phyloP scores from a whole-genome alignment of 1,140 invertebrate genomes.

The Zaprionus taronus region DNA sequence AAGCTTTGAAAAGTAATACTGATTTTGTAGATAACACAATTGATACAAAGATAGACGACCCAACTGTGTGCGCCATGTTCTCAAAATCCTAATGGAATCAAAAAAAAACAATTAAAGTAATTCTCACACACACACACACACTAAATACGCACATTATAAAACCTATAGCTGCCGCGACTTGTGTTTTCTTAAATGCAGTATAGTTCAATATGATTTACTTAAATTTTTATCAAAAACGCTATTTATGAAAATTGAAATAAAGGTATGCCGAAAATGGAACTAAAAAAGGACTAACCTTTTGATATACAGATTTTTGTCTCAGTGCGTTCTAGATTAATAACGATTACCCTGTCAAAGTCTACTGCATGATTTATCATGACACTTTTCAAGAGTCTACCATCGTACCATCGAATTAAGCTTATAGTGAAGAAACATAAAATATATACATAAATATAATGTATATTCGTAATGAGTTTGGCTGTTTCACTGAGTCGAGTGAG shows the following conservation, averaged over 20 bases:
- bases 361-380: background rate
- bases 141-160: background rate
- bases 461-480: too few species aligned
- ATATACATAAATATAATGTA: too few species aligned
- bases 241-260: conserved; percentile 10
- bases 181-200: background rate
- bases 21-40: background rate
- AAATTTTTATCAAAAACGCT: conserved; percentile 21
- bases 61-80: background rate
- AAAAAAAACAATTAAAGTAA: background rate
- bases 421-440: background rate
- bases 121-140: too few species aligned
- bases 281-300: conserved; percentile 7
- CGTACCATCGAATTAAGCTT: too few species aligned
- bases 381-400: background rate
- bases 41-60: background rate
- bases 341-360: background rate
- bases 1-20: background rate
- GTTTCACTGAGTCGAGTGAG: too few species aligned
- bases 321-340: conserved; percentile 9
- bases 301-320: background rate
- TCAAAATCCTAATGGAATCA: background rate
- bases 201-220: conserved; percentile 11
- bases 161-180: background rate
- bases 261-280: conserved; percentile 13